Evolutionary conservation across 1,140 invertebrate genomes (phyloP), one percentile per base, ranked within the genome.

Genomic region (Aphis gossypii): DNA sequence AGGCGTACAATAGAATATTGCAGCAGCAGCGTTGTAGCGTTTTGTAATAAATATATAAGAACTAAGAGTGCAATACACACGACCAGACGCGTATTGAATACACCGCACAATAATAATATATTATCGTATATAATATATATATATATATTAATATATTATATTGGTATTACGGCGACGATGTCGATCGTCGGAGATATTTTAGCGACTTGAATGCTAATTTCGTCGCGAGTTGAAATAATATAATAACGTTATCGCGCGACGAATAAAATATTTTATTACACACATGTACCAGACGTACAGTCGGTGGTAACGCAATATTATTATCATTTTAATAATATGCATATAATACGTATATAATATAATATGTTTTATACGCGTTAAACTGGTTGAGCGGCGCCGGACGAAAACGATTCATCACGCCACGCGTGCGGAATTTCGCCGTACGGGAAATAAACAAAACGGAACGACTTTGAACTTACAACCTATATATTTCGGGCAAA

Each of bases 301-400:
- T 83, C 38, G n/a, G 82, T 83, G n/a, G 82, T 83, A 76, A 76
- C 82, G 35, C 35, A 83, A 83, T 83, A 83, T 83, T 21, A 83
- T 83, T 83, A 83, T 83, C 38, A 83, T 83, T 41, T 18, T 51
- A 51, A 8, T 41, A 23, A 8, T 41, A 23, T 23, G 23, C 18
- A 35, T 76, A n/a, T 76, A 35, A 35, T 35, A 35, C 35, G 35
- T 35, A 35, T 35, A 35, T 35, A 35, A 68, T 68, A 56, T 56
- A 25, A 6, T 11, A 25, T 56, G 38, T 41, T 41, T 41, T 41
- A 18, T 76, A n/a, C n/a, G n/a, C n/a, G 60, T 76, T 76, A 76
- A 76, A 76, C 60, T 76, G 60, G 60, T 76, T n/a, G 60, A 76
- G 60, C 60, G 60, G 60, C 60, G 60, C 60, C 60, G 60, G 60